Conservation (phyloP, 2,797 vertebrate species). For the Glyptemys insculpta region DNA sequence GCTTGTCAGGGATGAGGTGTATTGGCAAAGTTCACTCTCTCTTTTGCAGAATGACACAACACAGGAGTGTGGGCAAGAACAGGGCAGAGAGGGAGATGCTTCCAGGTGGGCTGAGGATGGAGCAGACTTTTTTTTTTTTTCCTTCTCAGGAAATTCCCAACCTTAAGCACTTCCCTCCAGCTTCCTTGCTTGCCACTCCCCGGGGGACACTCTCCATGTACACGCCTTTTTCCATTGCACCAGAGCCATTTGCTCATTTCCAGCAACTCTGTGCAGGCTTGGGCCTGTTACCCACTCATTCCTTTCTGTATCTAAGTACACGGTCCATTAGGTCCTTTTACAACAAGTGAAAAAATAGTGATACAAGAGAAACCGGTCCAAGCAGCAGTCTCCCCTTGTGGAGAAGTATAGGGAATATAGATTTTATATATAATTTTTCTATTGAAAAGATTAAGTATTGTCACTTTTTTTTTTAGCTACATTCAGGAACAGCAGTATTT, state of each 20-base stretch:
- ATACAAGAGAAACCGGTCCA: neutral
- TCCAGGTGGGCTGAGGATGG: neutral
- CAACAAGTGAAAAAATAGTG: neutral
- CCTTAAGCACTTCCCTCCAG: neutral
- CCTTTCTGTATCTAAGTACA: accelerated
- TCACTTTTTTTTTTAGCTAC: neutral
- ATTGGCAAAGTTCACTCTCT: neutral
- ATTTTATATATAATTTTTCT: neutral
- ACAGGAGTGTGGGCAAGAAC: neutral
- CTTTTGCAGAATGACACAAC: neutral
- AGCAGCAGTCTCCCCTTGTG: neutral
- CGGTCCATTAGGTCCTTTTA: neutral
- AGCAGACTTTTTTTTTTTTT: neutral
- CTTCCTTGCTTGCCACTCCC: neutral
- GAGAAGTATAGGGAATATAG: neutral
- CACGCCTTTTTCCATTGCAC: neutral
- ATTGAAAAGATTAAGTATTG: neutral
- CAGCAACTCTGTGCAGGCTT: neutral
- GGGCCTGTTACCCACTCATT: neutral
- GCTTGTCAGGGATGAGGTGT: neutral
- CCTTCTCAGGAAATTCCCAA: neutral
- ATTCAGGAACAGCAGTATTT: neutral
- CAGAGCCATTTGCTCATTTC: neutral
- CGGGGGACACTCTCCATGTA: neutral
- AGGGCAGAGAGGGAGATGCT: neutral